Evolutionary conservation across 2,113 vertebrate species (phyloP).

Genomic region (Lamprotornis superbus): DNA sequence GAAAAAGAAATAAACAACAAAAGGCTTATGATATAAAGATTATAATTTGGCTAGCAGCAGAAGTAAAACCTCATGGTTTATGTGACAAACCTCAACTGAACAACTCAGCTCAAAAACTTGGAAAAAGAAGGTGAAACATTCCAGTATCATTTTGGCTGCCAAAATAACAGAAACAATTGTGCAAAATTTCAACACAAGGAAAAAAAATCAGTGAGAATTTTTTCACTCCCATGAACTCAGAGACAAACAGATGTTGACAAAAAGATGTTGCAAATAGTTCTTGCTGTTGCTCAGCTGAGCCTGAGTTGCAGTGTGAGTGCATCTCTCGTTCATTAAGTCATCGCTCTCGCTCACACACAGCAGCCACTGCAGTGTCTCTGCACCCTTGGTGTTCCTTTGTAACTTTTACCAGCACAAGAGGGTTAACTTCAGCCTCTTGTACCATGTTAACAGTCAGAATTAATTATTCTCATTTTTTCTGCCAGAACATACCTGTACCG

Average conservation of each 20-base stretch:
- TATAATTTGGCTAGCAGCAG: conserved; percentile 41
- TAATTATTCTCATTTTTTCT: not conserved
- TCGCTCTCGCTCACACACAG: not conserved
- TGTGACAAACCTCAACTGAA: conserved; percentile 45
- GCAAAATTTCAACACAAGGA: not conserved
- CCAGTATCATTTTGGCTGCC: conserved; percentile 37
- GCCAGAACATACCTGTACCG: not conserved
- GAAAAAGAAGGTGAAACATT: conserved; percentile 51
- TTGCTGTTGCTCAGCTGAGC: not conserved
- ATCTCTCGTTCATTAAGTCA: not conserved
- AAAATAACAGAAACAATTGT: conserved; percentile 36
- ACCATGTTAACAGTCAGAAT: not conserved
- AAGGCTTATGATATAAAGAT: conserved; percentile 17
- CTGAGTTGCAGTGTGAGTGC: not conserved
- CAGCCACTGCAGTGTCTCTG: not conserved
- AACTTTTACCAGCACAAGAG: not conserved
- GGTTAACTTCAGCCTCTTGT: not conserved
- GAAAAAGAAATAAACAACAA: not conserved
- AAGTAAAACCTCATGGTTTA: conserved; percentile 48
- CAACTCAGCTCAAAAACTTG: conserved; percentile 31
- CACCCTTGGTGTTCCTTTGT: not conserved
- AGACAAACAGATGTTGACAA: conserved; percentile 62
- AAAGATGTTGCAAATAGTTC: conserved; percentile 13
- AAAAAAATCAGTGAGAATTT: conserved; percentile 7
- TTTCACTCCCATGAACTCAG: conserved; percentile 20